Percentiles rank a stretch among this genome's conserved stretches.
Conservation (phyloP, 2,888 invertebrate species). For the Iphiclides podalirius region DNA sequence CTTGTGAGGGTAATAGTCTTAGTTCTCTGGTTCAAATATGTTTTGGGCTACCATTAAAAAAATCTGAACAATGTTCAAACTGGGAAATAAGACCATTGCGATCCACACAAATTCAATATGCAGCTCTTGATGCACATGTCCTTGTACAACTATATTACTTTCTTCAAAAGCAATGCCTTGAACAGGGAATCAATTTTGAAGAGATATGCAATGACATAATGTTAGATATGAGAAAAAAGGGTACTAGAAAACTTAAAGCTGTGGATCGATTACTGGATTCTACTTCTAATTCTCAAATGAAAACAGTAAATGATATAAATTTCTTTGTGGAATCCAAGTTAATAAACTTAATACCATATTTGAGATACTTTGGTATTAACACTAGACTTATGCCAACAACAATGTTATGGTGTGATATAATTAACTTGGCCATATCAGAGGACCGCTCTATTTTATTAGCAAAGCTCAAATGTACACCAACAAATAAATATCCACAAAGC, state of each 20-base stretch:
- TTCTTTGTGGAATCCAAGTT: slow-evolving; percentile 56
- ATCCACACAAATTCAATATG: slow-evolving; percentile 88
- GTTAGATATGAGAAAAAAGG: slow-evolving; percentile 74
- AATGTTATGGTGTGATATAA: slow-evolving; percentile 64
- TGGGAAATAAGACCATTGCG: slow-evolving; percentile 93
- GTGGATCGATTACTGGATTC: slow-evolving; percentile 42
- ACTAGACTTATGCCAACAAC: slow-evolving; percentile 82
- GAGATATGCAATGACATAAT: slow-evolving; percentile 82
- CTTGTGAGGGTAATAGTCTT: slow-evolving; percentile 82
- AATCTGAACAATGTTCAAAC: slow-evolving; percentile 94
- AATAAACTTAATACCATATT: slow-evolving; percentile 51
- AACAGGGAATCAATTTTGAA: slow-evolving; percentile 80
- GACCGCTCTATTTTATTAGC: slow-evolving; percentile 53
- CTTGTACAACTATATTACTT: slow-evolving; percentile 88
- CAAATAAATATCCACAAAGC: slow-evolving; percentile 72
- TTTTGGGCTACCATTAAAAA: slow-evolving; percentile 88
- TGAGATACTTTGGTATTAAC: slow-evolving; percentile 79
- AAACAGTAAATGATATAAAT: slow-evolving; percentile 47
- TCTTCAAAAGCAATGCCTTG: slow-evolving; percentile 68
- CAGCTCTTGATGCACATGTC: slow-evolving; percentile 94
- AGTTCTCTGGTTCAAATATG: slow-evolving; percentile 87
- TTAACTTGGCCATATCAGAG: slow-evolving; percentile 62
- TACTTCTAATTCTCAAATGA: slow-evolving; percentile 36
- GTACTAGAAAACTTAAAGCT: slow-evolving; percentile 58
- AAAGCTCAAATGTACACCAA: slow-evolving; percentile 75